Evolutionary conservation across 2,797 vertebrate species (phyloP), one percentile per base, ranked within the genome.

Genomic region (Pangasius djambal): DNA sequence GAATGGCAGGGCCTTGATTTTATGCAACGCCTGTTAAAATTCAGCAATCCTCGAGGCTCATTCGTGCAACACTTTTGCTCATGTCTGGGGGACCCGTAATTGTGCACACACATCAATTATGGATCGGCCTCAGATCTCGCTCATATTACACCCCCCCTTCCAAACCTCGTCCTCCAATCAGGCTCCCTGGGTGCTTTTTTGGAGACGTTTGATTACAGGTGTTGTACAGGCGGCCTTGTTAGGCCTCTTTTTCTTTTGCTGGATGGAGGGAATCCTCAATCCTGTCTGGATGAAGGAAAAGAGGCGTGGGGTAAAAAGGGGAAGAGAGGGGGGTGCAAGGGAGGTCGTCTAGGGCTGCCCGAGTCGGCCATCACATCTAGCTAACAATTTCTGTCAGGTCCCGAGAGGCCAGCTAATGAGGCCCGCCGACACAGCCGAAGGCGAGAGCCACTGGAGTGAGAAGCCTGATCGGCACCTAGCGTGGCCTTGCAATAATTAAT

Each of bases 381-480:
- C 97, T 98, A 98, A 97, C 97, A 98, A 97, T 97, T 98, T 97
- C 96, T 98, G 93, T 96, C 97, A 94, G 91, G 94, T 97, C 98
- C 97, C 97, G 90, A 90, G 97, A 97, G 98, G 96, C 94, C 94
- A 93, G 95, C 96, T 99, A 99, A 99, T 98, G 98, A 99, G 97
- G 96, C 97, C 97, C 97, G 97, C 95, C 94, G 97, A 98, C 96
- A 97, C 97, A 97, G 97, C 97, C 97, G 95, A 97, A 96, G 97
- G 97, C 98, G 94, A 97, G 96, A 97, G 95, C 97, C 97, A 97
- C 95, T 96, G 96, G 97, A 97, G 97, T 97, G 97, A 98, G 96
- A 97, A 98, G 96, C 96, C 94, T 96, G 96, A 96, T 95, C 94
- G 96, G 96, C 96, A 95, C 95, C 95, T 96, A 96, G 94, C 94